Conservation (phyloP, 1,140 invertebrate species). For the Pseudachorutes palmiensis region DNA sequence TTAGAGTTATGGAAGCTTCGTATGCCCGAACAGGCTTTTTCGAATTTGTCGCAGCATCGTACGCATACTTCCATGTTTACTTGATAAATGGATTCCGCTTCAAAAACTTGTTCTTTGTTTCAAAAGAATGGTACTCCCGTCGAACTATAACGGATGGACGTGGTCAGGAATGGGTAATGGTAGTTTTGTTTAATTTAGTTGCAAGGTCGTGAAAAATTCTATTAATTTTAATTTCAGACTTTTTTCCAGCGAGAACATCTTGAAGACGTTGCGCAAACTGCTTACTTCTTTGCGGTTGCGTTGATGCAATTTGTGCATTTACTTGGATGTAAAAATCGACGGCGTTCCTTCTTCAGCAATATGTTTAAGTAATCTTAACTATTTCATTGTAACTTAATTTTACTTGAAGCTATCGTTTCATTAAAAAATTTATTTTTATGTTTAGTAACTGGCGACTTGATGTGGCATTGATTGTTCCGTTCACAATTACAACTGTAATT, state of each 20-base stretch:
- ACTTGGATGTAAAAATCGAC: constrained; percentile 9
- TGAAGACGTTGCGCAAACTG: constrained; percentile 38
- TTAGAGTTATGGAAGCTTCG: constrained; percentile 47
- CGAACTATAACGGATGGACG: constrained; percentile 49
- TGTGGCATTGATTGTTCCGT: background rate
- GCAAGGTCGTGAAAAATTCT: background rate
- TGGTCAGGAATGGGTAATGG: constrained; percentile 50
- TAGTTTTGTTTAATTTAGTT: background rate
- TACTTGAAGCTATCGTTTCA: too few relatives aligned
- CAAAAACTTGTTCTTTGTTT: background rate
- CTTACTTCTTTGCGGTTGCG: constrained; percentile 11
- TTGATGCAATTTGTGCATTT: constrained; percentile 6
- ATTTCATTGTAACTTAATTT: too few relatives aligned
- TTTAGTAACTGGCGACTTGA: constrained; percentile 31
- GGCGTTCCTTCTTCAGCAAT: background rate
- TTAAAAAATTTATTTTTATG: too few relatives aligned
- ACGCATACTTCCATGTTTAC: constrained; percentile 43
- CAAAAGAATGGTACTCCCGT: constrained; percentile 46
- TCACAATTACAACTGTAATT: background rate
- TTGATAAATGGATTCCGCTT: background rate
- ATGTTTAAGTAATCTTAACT: too few relatives aligned
- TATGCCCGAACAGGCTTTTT: constrained; percentile 52
- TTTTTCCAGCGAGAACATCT: background rate
- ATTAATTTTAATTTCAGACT: background rate
- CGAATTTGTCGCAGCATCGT: constrained; percentile 42